Base-by-base conservation (phyloP, 2,113 vertebrate genomes). In the Podarcis muralis region DNA sequence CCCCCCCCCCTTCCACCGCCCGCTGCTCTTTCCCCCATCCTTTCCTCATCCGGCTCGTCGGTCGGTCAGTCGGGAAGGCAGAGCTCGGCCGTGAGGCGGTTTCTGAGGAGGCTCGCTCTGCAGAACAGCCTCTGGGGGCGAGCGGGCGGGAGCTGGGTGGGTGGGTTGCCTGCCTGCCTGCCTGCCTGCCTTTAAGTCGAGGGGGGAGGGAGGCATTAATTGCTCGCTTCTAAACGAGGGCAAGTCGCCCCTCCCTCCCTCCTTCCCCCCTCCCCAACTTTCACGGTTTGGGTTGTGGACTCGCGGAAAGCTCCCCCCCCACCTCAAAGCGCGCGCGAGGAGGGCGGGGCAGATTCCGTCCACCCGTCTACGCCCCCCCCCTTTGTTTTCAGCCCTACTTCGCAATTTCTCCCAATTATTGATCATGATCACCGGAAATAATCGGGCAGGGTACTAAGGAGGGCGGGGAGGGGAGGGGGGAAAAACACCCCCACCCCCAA, bases 361-460 rank as follows among this genome's bases (percentile, higher is more conserved):
- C n/a, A 43, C 57, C 9, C 48, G 48, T 53, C 48, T 53, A 53
- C 48, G 48, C 48, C 86, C 86, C 90, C 90, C 62, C 48, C 81
- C 76, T 37, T 30, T 48, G 66, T 69, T 43, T 62, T 69, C n/a
- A 62, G 23, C 75, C 68, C 48, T 77, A 57, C 40, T 12, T 66
- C 20, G 65, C 30, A 30, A 13, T 68, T 25, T 76, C 11, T 82
- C 65, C 5, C n/a, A 32, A 25, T 53, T 53, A 23, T 48, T n/a
- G 5, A 40, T 77, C 20, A 65, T 43, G 23, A 43, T n/a, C 57
- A 20, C 43, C 27, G 75, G 85, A 48, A 68, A 48, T 25, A 48
- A 86, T n/a, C 16, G 79, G 53, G 8, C 53, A 57, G 48, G 71
- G 25, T 59, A 9, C 3, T 69, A 27, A 69, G 69, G 13, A n/a